phyloP scores from a whole-genome alignment of 2,113 vertebrate species.

The Laterallus jamaicensis region DNA sequence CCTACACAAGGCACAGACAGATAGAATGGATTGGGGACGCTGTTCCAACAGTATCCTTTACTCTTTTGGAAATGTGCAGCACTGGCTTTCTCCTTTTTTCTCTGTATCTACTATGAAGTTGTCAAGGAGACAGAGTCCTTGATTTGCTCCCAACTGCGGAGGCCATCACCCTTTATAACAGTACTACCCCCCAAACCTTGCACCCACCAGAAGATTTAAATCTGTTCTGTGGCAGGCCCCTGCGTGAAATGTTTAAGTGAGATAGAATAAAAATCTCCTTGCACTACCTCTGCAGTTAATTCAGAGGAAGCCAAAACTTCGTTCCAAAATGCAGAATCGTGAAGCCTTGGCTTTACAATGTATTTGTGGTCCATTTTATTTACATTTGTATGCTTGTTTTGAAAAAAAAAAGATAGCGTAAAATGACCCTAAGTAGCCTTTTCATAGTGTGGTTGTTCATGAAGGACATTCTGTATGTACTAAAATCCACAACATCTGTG shows the following conservation, averaged over 20 bases:
- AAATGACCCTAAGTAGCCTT: background rate
- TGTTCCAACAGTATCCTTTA: conserved; percentile 49
- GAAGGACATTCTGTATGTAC: background rate
- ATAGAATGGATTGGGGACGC: conserved; percentile 23
- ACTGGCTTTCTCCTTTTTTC: conserved; percentile 23
- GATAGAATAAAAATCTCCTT: background rate
- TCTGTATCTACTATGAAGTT: background rate
- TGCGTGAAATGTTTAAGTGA: background rate
- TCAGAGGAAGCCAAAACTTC: background rate
- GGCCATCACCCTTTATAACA: background rate
- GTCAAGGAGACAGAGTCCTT: background rate
- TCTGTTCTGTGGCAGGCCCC: background rate
- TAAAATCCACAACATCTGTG: background rate
- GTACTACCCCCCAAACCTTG: background rate
- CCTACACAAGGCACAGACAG: conserved; percentile 47
- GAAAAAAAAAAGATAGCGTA: rapidly evolving
- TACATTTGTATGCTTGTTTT: background rate
- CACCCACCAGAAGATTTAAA: background rate
- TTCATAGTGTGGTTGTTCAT: background rate
- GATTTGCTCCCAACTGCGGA: background rate
- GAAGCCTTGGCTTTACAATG: background rate
- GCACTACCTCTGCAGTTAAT: background rate
- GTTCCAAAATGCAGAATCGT: background rate
- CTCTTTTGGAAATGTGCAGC: conserved; percentile 29
- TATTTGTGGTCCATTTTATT: background rate